Conservation (phyloP, 2,113 vertebrate genomes). For the Rattus norvegicus region GRCr8 NC_086030.1:30406501-30407000, state of each 20-base stretch:
- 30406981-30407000: not conserved
- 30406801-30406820: not conserved
- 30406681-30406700: not conserved
- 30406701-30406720: not conserved
- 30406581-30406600: not conserved
- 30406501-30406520: no score
- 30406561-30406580: not conserved
- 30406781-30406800: not conserved
- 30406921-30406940: no score
- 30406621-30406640: not conserved
- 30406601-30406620: not conserved
- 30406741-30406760: no score
- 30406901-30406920: no score
- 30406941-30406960: not conserved
- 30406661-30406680: no score
- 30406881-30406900: no score
- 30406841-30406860: no score
- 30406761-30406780: rapidly evolving
- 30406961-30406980: not conserved
- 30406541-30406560: not conserved
- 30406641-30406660: not conserved
- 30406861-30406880: no score
- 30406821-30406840: not conserved
- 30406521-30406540: not conserved
- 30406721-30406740: not conserved